These are phyloP conservation scores for Portevinia maculata DNA, from an alignment of 2,888 invertebrate genomes.

Conservation along the genomic window DNA sequence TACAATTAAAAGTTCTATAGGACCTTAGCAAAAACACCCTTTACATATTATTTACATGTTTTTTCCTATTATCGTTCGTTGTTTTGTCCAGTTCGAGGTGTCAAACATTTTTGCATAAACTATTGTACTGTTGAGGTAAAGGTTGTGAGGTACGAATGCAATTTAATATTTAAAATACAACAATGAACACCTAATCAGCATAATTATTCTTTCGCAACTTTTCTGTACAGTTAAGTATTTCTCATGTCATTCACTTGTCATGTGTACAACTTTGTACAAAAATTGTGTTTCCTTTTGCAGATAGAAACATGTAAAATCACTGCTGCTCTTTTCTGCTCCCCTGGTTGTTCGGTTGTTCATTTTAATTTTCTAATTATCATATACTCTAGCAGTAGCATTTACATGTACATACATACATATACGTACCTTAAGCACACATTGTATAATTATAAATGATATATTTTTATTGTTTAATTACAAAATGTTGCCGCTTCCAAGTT, in stretches of 20 bases:
- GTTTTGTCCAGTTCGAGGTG: too few relatives aligned
- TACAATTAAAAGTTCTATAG: too few relatives aligned
- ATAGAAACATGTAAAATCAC: conserved; percentile 48
- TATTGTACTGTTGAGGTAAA: too few relatives aligned
- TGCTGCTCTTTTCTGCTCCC: conserved; percentile 8
- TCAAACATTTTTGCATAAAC: too few relatives aligned
- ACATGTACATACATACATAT: conserved; percentile 1
- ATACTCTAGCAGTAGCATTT: conserved; percentile 29
- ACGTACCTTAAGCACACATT: conserved; percentile 41
- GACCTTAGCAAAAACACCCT: too few relatives aligned
- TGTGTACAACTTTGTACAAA: conserved; percentile 19
- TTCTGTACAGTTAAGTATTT: conserved; percentile 51
- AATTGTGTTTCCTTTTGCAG: conserved; percentile 38
- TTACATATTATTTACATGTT: too few relatives aligned
- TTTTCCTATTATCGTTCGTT: too few relatives aligned
- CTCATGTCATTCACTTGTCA: conserved; percentile 61
- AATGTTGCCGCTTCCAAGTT: conserved; percentile 65
- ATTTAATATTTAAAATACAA: too few relatives aligned
- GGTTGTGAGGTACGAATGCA: too few relatives aligned
- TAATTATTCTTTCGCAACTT: neutral
- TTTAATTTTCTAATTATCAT: conserved; percentile 70
- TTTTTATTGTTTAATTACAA: conserved; percentile 71
- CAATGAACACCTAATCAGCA: too few relatives aligned
- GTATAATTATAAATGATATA: conserved; percentile 66
- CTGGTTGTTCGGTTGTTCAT: conserved; percentile 57